phyloP scores from a whole-genome alignment of 2,888 invertebrate species.

The Trachelus stipa region DNA sequence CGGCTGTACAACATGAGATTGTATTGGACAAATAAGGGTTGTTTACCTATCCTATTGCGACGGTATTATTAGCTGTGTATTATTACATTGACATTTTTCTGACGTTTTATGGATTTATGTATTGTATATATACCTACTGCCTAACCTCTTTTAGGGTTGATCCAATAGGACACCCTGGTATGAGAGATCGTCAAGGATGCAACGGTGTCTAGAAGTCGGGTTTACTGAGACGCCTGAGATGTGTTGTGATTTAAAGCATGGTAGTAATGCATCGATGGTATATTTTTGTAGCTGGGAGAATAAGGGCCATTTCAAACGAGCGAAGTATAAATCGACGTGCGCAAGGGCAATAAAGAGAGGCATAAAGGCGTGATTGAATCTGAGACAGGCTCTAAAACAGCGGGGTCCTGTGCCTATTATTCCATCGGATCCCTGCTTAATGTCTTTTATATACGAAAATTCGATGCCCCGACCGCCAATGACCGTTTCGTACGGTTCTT shows the following conservation, averaged over 20 bases:
- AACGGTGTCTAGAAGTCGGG: neutral
- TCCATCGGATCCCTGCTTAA: constrained; percentile 1
- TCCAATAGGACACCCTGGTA: no score
- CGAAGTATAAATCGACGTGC: constrained; percentile 26
- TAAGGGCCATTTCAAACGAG: constrained; percentile 19
- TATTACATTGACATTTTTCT: no score
- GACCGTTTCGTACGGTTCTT: neutral
- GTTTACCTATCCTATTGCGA: no score
- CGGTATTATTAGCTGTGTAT: no score
- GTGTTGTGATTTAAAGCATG: constrained; percentile 9
- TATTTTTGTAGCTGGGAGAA: constrained; percentile 23
- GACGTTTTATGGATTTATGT: no score
- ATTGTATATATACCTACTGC: no score
- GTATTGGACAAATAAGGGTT: no score
- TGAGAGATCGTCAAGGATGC: neutral
- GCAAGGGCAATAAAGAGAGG: constrained; percentile 19
- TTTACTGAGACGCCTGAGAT: neutral
- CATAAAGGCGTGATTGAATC: constrained; percentile 26
- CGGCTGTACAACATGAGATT: no score
- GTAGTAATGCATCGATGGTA: constrained; percentile 13
- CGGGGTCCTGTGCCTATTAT: constrained; percentile 12
- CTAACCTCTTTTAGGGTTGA: no score
- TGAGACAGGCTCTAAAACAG: constrained; percentile 18
- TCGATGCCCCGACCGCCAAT: neutral
- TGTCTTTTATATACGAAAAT: constrained; percentile 3